Percentiles rank a stretch among this genome's conserved stretches.
These are phyloP conservation scores for Platyscapa corneri DNA, from an alignment of 1,140 invertebrate species.

Conservation along the genomic window DNA sequence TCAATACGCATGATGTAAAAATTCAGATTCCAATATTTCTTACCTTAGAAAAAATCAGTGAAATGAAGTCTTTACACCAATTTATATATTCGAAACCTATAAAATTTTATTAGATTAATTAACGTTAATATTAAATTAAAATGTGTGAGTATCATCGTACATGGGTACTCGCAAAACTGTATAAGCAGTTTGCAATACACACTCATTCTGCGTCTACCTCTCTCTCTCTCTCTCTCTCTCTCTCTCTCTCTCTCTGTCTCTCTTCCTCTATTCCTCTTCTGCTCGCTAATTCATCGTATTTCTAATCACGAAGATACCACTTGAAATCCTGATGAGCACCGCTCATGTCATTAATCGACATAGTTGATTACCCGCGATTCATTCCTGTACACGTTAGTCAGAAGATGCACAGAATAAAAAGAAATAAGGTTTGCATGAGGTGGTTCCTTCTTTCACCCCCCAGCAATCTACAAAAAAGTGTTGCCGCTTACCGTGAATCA, in stretches of 20 bases:
- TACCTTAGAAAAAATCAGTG: not conserved
- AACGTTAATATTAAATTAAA: slow-evolving; percentile 41
- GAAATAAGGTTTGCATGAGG: not conserved
- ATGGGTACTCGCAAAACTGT: not conserved
- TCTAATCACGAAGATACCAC: slow-evolving; percentile 18
- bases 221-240: no score
- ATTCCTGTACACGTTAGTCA: not conserved
- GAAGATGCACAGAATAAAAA: not conserved
- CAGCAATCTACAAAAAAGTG: not conserved
- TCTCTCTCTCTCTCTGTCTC: no score
- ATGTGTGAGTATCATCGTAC: slow-evolving; percentile 1
- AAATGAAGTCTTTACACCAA: not conserved
- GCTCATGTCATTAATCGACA: slow-evolving; percentile 39
- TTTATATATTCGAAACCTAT: not conserved
- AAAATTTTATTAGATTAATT: no score
- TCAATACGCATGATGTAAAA: no score
- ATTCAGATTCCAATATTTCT: no score
- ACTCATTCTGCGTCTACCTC: no score
- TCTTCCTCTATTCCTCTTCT: no score
- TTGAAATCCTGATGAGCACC: not conserved
- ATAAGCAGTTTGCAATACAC: not conserved
- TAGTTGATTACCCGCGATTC: slow-evolving; percentile 31
- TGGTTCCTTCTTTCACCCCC: not conserved
- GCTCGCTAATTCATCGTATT: not conserved
- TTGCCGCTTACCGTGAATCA: slow-evolving; percentile 20